A percentile compares a stretch with the other conserved stretches of the same genome.
Evolutionary conservation across 2,113 vertebrate species (phyloP).

Genomic region (Rhipidura dahli): DNA sequence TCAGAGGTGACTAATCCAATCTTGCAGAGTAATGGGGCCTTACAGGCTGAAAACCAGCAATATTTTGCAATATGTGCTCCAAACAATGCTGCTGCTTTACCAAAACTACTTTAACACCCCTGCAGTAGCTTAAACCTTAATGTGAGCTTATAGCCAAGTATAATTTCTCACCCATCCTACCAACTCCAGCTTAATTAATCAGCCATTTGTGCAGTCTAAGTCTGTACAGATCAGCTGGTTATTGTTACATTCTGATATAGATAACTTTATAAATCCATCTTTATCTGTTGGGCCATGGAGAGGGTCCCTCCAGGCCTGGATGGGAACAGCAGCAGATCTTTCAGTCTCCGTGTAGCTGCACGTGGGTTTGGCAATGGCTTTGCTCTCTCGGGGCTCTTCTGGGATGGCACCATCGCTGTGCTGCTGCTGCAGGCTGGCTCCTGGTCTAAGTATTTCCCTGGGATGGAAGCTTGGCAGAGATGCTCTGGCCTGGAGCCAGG

Average conservation of each 20-base stretch:
- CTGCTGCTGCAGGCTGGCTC: not conserved
- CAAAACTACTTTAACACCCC: not conserved
- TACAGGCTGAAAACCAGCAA: not conserved
- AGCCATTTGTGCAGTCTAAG: not conserved
- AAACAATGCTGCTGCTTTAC: not conserved
- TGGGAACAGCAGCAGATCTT: not conserved
- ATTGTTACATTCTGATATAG: not conserved
- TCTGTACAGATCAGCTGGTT: not conserved
- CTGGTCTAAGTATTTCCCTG: not conserved
- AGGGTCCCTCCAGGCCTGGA: not conserved
- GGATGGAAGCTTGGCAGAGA: not conserved
- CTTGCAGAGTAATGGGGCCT: not conserved
- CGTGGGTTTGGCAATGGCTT: fast-evolving
- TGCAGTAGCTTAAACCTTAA: not conserved
- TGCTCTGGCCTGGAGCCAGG: too few relatives aligned
- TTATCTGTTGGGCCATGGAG: not conserved
- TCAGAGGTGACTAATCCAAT: not conserved
- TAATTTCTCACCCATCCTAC: not conserved
- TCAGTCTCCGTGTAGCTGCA: not conserved
- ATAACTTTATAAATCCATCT: not conserved
- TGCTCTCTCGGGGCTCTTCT: fast-evolving
- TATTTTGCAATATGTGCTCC: not conserved
- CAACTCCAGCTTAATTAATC: not conserved
- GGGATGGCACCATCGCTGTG: not conserved
- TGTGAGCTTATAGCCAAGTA: not conserved